Percentiles rank a stretch among this genome's conserved stretches.
phyloP scores from a whole-genome alignment of 1,140 invertebrate species.

The Mya arenaria region DNA sequence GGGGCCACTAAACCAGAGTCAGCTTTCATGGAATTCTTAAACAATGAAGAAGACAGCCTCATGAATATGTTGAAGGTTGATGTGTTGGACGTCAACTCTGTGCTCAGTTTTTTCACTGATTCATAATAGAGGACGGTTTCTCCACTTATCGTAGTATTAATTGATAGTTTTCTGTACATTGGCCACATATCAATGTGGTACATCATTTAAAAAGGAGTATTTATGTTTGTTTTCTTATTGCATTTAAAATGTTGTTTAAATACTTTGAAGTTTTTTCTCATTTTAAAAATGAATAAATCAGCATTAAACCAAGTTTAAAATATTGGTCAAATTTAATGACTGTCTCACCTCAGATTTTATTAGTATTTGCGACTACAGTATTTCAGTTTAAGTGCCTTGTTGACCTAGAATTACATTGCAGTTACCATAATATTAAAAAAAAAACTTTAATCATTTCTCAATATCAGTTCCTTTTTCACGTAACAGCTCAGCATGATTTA shows the following conservation, averaged over 20 bases:
- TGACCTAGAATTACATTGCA: too few species aligned
- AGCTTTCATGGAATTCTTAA: background rate
- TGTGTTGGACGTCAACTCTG: conserved; percentile 34
- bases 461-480: too few species aligned
- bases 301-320: background rate
- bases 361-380: too few species aligned
- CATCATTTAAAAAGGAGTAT: background rate
- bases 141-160: background rate
- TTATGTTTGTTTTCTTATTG: background rate
- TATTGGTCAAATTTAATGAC: too few species aligned
- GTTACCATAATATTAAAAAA: too few species aligned
- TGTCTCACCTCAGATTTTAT: too few species aligned
- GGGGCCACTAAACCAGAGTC: background rate
- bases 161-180: background rate
- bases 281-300: background rate
- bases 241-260: background rate
- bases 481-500: too few species aligned
- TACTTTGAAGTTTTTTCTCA: background rate
- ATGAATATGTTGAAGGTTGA: conserved; percentile 19
- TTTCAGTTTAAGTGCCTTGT: too few species aligned
- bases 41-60: conserved; percentile 42
- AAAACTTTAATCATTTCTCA: too few species aligned
- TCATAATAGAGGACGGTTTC: background rate
- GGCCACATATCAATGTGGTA: background rate
- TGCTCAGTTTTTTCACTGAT: conserved; percentile 40